These are phyloP conservation scores for Upupa epops DNA, from an alignment of 2,113 vertebrate genomes.

Conservation along the genomic window DNA sequence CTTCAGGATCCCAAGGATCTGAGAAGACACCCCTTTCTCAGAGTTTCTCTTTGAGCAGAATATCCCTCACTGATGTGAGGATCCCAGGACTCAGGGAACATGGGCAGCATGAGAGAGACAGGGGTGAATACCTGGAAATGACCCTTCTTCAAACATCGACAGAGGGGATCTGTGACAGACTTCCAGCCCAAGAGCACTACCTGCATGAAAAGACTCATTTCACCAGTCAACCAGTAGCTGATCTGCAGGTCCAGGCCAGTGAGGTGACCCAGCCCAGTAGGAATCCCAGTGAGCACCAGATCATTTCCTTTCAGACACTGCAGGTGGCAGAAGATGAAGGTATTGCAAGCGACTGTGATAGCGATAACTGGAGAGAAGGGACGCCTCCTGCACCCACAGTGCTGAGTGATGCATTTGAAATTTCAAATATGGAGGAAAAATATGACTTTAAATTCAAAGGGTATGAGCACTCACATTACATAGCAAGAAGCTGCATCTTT, in stretches of 20 bases:
- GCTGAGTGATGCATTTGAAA: neutral
- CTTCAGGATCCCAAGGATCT: neutral
- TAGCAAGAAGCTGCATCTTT: conserved; percentile 4
- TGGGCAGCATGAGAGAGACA: neutral
- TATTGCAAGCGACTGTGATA: conserved; percentile 32
- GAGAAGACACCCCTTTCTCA: neutral
- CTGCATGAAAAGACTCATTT: neutral
- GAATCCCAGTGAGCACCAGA: neutral
- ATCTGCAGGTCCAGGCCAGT: fast-evolving
- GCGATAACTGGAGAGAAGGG: neutral
- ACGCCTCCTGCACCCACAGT: fast-evolving
- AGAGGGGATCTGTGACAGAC: neutral
- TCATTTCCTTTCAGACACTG: neutral
- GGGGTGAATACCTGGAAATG: neutral
- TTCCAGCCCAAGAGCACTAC: fast-evolving
- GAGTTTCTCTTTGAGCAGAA: neutral
- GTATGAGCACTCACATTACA: neutral
- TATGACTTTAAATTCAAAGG: neutral
- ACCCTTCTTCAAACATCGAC: neutral
- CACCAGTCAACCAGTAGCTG: fast-evolving
- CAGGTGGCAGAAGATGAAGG: conserved; percentile 36
- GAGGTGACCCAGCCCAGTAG: neutral
- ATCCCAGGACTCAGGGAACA: neutral
- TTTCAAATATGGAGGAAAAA: neutral
- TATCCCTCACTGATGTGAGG: neutral